Evolutionary conservation across 2,797 vertebrate genomes (phyloP).

Genomic region (Todus mexicanus): DNA sequence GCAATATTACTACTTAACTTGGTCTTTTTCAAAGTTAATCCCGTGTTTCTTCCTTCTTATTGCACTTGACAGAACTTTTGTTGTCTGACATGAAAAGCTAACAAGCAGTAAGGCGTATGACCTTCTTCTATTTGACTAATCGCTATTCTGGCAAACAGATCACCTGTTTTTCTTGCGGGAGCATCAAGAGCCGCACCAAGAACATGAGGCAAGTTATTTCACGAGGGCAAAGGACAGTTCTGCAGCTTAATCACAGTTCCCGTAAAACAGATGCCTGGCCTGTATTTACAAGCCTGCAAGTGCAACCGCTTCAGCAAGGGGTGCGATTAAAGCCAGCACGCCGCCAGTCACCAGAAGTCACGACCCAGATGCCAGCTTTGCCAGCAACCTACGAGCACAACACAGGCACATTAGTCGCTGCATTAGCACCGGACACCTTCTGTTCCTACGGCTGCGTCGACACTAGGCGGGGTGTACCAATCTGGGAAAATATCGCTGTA

Average conservation of each 20-base stretch:
- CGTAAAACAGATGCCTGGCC: neutral
- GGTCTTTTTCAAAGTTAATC: neutral
- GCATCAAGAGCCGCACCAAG: neutral
- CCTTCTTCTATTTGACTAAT: constrained; percentile 30
- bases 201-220: neutral
- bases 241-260: neutral
- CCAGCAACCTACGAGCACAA: neutral
- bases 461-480: neutral
- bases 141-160: neutral
- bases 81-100: constrained; percentile 43
- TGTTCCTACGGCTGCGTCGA: neutral
- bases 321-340: neutral
- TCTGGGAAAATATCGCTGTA: fast-evolving
- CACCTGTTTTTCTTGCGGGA: constrained; percentile 25
- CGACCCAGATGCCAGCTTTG: neutral
- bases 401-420: neutral
- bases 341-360: neutral
- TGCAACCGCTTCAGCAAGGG: neutral
- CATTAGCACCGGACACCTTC: neutral
- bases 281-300: neutral
- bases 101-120: constrained; percentile 1
- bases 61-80: constrained; percentile 41
- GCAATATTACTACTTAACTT: neutral
- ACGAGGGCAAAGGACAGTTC: constrained; percentile 2
- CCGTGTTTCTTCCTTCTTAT: constrained; percentile 8